phyloP scores from a whole-genome alignment of 2,888 invertebrate genomes.

The Beris morrisii region DNA sequence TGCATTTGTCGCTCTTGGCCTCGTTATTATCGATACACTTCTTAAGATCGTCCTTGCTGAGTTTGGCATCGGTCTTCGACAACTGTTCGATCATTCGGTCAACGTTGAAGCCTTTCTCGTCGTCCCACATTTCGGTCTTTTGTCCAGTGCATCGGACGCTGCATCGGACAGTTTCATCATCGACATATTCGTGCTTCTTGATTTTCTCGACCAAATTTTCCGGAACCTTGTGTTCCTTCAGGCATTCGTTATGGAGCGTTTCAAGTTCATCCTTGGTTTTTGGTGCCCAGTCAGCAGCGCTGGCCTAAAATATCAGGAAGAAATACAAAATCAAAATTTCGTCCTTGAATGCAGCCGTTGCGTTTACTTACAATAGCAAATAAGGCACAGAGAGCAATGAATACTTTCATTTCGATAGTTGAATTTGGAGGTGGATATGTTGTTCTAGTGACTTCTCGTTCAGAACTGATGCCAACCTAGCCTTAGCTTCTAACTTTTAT shows the following conservation, averaged over 20 bases:
- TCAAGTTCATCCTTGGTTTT: conserved; percentile 12
- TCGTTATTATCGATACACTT: conserved; percentile 11
- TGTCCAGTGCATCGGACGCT: neutral
- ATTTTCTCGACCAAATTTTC: conserved; percentile 2
- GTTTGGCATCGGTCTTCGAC: neutral
- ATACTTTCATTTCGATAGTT: neutral
- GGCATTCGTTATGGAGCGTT: conserved; percentile 1
- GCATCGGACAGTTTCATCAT: conserved; percentile 9
- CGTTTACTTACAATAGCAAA: conserved; percentile 4
- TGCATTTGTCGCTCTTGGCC: conserved; percentile 1
- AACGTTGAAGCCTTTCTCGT: conserved; percentile 1
- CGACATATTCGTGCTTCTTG: neutral
- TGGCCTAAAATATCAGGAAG: neutral
- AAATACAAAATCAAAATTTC: no score
- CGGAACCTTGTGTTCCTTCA: conserved; percentile 8
- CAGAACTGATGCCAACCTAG: no score
- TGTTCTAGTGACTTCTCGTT: no score
- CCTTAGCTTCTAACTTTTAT: no score
- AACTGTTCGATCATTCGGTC: conserved; percentile 18
- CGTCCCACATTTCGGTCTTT: conserved; percentile 7
- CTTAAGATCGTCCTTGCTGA: conserved; percentile 36
- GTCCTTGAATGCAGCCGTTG: neutral
- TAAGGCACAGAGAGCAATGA: conserved; percentile 9
- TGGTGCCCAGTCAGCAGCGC: conserved; percentile 15
- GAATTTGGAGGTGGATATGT: neutral